phyloP scores from a whole-genome alignment of 2,888 invertebrate species.

The Stenodema calcarata region DNA sequence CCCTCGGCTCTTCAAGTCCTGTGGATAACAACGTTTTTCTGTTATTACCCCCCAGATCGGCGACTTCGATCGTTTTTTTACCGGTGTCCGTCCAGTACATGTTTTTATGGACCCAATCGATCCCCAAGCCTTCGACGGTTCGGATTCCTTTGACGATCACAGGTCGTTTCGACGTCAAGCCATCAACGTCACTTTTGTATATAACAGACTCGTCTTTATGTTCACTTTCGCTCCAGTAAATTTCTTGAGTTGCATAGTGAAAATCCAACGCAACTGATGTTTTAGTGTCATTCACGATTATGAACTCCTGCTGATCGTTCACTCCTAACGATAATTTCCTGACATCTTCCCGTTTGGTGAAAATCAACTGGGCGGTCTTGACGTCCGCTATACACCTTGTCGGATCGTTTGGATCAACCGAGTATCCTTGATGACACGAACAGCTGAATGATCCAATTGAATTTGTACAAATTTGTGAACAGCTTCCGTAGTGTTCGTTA shows the following conservation, averaged over 20 bases:
- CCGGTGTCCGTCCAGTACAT: conserved; percentile 97
- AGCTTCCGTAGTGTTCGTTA: conserved; percentile 79
- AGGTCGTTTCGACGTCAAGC: conserved; percentile 78
- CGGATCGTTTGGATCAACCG: conserved; percentile 80
- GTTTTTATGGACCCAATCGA: conserved; percentile 98
- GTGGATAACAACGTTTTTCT: conserved; percentile 84
- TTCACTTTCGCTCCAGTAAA: conserved; percentile 88
- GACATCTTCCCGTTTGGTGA: conserved; percentile 88
- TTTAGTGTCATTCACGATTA: conserved; percentile 86
- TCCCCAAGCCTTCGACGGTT: conserved; percentile 93
- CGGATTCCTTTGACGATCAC: conserved; percentile 84
- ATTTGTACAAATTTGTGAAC: conserved; percentile 92
- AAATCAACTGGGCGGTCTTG: conserved; percentile 81
- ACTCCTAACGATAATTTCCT: conserved; percentile 86
- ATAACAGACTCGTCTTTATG: conserved; percentile 84
- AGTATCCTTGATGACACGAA: conserved; percentile 86
- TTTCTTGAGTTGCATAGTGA: conserved; percentile 89
- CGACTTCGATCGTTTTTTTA: conserved; percentile 88
- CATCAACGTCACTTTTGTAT: conserved; percentile 91
- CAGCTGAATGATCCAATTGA: conserved; percentile 91
- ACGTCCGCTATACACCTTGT: conserved; percentile 88
- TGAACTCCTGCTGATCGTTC: conserved; percentile 70
- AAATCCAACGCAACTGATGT: conserved; percentile 94
- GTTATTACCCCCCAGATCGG: conserved; percentile 91
- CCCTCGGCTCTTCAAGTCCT: conserved; percentile 89